A percentile compares a stretch with the other conserved stretches of the same genome.
Evolutionary conservation across 2,888 invertebrate species (phyloP).

Genomic region (Folsomia candida): DNA sequence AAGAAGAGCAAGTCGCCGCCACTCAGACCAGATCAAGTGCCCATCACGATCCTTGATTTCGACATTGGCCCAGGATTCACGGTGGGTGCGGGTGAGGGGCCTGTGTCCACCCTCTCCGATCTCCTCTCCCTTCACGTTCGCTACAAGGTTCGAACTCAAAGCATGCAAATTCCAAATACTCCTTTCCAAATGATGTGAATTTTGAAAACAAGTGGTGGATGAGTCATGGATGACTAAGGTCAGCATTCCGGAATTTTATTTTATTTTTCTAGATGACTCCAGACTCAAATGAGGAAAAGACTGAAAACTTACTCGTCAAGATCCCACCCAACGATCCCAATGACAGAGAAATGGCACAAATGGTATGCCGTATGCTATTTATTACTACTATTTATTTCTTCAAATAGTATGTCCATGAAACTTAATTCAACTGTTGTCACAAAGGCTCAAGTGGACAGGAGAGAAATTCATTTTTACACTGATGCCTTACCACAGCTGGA

Average conservation of each 20-base stretch:
- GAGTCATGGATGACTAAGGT: no score
- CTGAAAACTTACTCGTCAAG: conserved; percentile 50
- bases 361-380: no score
- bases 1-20: conserved; percentile 16
- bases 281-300: conserved; percentile 40
- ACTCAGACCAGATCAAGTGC: conserved; percentile 17
- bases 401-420: no score
- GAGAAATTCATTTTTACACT: conserved; percentile 51
- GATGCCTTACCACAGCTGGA: conserved; percentile 49
- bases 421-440: no score
- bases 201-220: background rate
- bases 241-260: no score
- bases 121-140: conserved; percentile 46
- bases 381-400: no score
- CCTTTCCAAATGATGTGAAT: background rate
- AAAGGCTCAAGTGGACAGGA: conserved; percentile 49
- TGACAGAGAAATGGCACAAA: conserved; percentile 50
- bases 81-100: conserved; percentile 35
- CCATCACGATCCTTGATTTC: conserved; percentile 39
- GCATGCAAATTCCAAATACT: background rate
- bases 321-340: conserved; percentile 50
- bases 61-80: conserved; percentile 47
- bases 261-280: background rate
- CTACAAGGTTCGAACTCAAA: conserved; percentile 31
- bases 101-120: conserved; percentile 48